Conservation (phyloP, 2,888 invertebrate genomes). For the Pristionchus maxplancki region DNA sequence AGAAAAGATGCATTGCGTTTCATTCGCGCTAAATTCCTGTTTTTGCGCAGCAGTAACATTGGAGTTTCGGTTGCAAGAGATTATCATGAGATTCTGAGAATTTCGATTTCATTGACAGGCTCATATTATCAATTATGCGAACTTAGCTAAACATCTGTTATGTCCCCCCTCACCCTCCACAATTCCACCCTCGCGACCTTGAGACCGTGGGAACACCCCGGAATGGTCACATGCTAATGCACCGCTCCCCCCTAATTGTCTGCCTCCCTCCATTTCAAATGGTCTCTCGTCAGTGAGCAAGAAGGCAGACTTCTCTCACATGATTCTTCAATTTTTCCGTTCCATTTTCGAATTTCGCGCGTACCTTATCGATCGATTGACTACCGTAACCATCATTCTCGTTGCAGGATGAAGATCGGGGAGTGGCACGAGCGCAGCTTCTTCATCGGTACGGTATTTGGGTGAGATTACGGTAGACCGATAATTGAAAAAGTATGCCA, state of each 20-base stretch:
- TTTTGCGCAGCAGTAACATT: background rate
- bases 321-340: background rate
- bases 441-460: constrained; percentile 52
- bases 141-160: too few species aligned
- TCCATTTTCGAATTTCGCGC: background rate
- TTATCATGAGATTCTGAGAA: too few species aligned
- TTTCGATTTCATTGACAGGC: too few species aligned
- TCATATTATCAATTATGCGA: too few species aligned
- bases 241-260: too few species aligned
- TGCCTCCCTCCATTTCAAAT: background rate
- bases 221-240: constrained; percentile 12
- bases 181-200: background rate
- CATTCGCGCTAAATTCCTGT: too few species aligned
- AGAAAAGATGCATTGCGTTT: too few species aligned
- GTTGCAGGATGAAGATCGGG: constrained; percentile 43
- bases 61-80: background rate
- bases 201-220: background rate
- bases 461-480: background rate
- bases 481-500: too few species aligned
- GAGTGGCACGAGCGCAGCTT: constrained; percentile 57
- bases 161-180: background rate
- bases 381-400: background rate
- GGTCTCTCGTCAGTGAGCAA: too few species aligned
- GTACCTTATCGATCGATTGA: background rate
- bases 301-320: too few species aligned